A percentile compares a stretch with the other conserved stretches of the same genome.
Evolutionary conservation across 2,888 invertebrate genomes (phyloP).

Genomic region (Euspilapteryx auroguttella): DNA sequence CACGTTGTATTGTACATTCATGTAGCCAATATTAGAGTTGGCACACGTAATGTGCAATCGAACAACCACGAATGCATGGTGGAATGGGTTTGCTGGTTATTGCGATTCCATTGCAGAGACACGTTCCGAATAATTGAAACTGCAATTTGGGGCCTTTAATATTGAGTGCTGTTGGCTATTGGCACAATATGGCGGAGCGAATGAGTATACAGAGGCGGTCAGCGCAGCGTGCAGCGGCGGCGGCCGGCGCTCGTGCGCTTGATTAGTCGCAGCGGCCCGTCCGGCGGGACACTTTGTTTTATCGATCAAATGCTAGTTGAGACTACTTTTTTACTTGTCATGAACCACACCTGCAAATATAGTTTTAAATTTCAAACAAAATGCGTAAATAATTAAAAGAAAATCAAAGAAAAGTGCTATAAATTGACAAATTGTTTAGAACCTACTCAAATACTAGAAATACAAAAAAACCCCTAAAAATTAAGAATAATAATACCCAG

Average conservation of each 20-base stretch:
- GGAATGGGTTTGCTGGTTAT: constrained; percentile 52
- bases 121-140: constrained; percentile 58
- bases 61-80: constrained; percentile 35
- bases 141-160: constrained; percentile 57
- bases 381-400: too few species aligned
- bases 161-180: constrained; percentile 17
- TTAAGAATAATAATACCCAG: too few species aligned
- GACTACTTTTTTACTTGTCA: too few species aligned
- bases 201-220: constrained; percentile 2
- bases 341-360: too few species aligned
- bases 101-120: constrained; percentile 56
- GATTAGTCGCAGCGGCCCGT: not conserved
- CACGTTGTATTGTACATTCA: too few species aligned
- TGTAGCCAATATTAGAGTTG: constrained; percentile 3
- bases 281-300: too few species aligned
- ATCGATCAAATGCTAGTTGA: too few species aligned
- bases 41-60: constrained; percentile 19
- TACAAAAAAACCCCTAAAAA: too few species aligned
- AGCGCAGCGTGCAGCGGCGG: constrained; percentile 11
- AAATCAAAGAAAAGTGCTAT: too few species aligned
- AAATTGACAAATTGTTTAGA: too few species aligned
- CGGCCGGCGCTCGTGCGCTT: not conserved
- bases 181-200: not conserved
- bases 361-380: too few species aligned
- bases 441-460: too few species aligned